Evolutionary conservation across 1,140 invertebrate species (phyloP), one percentile per base, ranked within the genome.

Genomic region (Dendroctonus ponderosae): DNA sequence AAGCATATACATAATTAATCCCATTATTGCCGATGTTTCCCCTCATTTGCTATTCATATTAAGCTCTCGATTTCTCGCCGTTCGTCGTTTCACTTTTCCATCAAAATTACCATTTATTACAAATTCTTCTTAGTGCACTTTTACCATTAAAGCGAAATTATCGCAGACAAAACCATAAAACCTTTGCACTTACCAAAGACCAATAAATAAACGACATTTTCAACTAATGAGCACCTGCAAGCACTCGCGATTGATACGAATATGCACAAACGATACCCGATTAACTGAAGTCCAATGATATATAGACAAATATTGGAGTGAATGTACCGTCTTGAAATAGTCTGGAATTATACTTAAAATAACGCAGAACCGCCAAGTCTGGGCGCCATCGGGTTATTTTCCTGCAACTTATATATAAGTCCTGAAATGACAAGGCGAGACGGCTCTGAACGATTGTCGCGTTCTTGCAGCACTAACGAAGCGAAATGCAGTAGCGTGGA

Each of bases 131-230:
- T 26, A 26, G 3, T 26, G 26, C 26, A 26, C 26, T 26, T 26
- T 26, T 26, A 26, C 26, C 26, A 26, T 26, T 26, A 26, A 26
- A 26, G 26, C 26, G 26, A 26, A 26, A 26, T 26, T 26, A 26
- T 26, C 1, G 26, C 26, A 26, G 26, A 26, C 26, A 1, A 26
- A 26, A 3, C 26, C 26, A 1, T 26, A 26, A 26, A 26, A 26
- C 26, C 26, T 26, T 26, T 26, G 26, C 61, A 67, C 66, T 62
- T 69, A 76, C 74, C 69, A 76, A 48, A 49, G 75, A 78, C 74
- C 75, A 78, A 71, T 77, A 78, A 63, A 78, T 77, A 50, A 74
- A 77, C 0, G 76, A 77, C 76, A 77, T 77, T 44, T 48, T 63
- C n/a, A 26, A 15, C 43, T 40, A 48, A 5, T 42, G 7, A 4